A percentile compares a stretch with the other conserved stretches of the same genome.
Conservation (phyloP, 2,113 vertebrate genomes). For the Rhinogobius similis region DNA sequence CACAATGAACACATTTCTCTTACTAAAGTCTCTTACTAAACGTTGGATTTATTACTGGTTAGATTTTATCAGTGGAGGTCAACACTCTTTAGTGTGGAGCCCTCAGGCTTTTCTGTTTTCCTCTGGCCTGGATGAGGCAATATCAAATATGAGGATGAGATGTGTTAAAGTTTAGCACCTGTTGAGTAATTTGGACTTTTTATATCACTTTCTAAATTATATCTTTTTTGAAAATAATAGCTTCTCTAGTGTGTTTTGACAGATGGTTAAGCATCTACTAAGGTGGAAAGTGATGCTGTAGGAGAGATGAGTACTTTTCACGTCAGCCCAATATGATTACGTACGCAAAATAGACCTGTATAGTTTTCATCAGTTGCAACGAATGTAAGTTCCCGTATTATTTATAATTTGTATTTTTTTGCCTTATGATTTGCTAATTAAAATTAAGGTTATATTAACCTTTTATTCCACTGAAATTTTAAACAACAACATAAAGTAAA, state of each 20-base stretch:
- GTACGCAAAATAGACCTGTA: not conserved
- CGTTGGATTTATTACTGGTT: slow-evolving; percentile 1
- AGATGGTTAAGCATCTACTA: not conserved
- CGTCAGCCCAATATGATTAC: not conserved
- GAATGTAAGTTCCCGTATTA: too few relatives aligned
- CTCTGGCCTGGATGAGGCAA: not conserved
- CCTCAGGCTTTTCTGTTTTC: slow-evolving; percentile 7
- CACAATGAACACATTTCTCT: not conserved
- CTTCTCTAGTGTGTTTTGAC: not conserved
- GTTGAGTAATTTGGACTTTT: not conserved
- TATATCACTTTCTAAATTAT: not conserved
- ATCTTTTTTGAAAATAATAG: not conserved
- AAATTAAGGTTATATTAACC: too few relatives aligned
- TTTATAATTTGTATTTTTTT: too few relatives aligned
- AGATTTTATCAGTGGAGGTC: slow-evolving; percentile 17
- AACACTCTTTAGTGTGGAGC: not conserved
- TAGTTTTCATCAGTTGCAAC: too few relatives aligned
- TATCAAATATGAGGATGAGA: not conserved
- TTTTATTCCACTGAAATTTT: too few relatives aligned
- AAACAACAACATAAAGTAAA: too few relatives aligned
- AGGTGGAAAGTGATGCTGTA: not conserved
- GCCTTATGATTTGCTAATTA: too few relatives aligned
- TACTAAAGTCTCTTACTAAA: not conserved
- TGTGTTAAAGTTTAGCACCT: not conserved
- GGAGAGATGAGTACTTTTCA: not conserved